phyloP scores from a whole-genome alignment of 2,888 invertebrate species.

The Barypeithes pellucidus region DNA sequence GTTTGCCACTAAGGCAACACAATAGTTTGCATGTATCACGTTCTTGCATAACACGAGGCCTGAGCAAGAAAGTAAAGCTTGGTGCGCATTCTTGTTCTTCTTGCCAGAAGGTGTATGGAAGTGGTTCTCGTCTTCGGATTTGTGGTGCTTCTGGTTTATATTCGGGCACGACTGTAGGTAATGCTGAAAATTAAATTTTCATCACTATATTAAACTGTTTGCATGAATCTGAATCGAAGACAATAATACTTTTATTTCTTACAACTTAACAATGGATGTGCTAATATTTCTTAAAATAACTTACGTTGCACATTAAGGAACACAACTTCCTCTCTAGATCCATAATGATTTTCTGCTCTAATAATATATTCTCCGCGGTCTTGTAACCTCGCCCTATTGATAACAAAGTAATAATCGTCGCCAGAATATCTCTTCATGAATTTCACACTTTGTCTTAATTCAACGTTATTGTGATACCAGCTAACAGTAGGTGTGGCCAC shows the following conservation, averaged over 20 bases:
- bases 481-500: constrained; percentile 95
- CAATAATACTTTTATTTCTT: too few relatives aligned
- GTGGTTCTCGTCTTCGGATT: constrained; percentile 84
- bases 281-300: constrained; percentile 64
- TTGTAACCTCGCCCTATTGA: constrained; percentile 95
- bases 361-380: constrained; percentile 99
- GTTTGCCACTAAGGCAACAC: constrained; percentile 96
- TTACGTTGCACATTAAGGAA: constrained; percentile 96
- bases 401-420: constrained; percentile 97
- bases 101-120: constrained; percentile 92
- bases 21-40: constrained; percentile 97
- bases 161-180: constrained; percentile 81
- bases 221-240: too few relatives aligned
- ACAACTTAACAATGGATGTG: neutral
- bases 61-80: constrained; percentile 97
- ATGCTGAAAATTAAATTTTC: constrained; percentile 72
- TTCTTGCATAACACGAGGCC: constrained; percentile 97
- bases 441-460: constrained; percentile 96
- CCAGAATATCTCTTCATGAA: constrained; percentile 98
- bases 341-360: constrained; percentile 96
- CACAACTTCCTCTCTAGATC: constrained; percentile 95
- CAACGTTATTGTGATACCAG: constrained; percentile 95
- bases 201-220: neutral
- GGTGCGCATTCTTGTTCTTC: constrained; percentile 95
- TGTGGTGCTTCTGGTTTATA: constrained; percentile 81